Evolutionary conservation across 2,888 invertebrate species (phyloP).

Genomic region (Drosophila mettleri): DNA sequence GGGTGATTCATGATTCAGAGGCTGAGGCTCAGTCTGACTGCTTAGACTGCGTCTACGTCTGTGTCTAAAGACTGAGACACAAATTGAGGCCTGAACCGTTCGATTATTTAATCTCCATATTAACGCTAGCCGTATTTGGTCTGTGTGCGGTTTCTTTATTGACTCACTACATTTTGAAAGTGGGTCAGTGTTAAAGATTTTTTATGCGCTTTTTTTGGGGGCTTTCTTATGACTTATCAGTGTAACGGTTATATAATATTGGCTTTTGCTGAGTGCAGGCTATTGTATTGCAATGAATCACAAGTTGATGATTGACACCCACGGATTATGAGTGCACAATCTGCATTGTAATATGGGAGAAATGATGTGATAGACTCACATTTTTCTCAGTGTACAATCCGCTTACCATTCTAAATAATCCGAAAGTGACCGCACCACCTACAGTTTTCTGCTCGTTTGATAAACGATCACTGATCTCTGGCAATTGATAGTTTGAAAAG

Average conservation of each 20-base stretch:
- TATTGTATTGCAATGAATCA: conserved; percentile 62
- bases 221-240: conserved; percentile 70
- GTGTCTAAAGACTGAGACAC: conserved; percentile 36
- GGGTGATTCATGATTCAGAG: conserved; percentile 54
- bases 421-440: conserved; percentile 29
- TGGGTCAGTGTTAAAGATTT: conserved; percentile 77
- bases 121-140: conserved; percentile 65
- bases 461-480: conserved; percentile 43
- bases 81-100: conserved; percentile 38
- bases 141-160: conserved; percentile 73
- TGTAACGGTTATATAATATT: conserved; percentile 65
- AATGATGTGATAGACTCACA: conserved; percentile 22
- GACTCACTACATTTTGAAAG: conserved; percentile 71
- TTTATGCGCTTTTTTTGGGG: conserved; percentile 42
- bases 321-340: conserved; percentile 42
- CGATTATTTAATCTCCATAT: conserved; percentile 77
- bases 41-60: conserved; percentile 22
- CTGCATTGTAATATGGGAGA: conserved; percentile 26
- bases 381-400: conserved; percentile 17
- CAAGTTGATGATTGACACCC: conserved; percentile 31
- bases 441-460: conserved; percentile 14
- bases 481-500: conserved; percentile 41
- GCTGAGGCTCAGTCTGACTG: not conserved
- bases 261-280: conserved; percentile 49
- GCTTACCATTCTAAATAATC: conserved; percentile 8